These are phyloP conservation scores for Ammodytes dubius DNA, from an alignment of 2,113 vertebrate genomes.

Conservation along the genomic window DNA sequence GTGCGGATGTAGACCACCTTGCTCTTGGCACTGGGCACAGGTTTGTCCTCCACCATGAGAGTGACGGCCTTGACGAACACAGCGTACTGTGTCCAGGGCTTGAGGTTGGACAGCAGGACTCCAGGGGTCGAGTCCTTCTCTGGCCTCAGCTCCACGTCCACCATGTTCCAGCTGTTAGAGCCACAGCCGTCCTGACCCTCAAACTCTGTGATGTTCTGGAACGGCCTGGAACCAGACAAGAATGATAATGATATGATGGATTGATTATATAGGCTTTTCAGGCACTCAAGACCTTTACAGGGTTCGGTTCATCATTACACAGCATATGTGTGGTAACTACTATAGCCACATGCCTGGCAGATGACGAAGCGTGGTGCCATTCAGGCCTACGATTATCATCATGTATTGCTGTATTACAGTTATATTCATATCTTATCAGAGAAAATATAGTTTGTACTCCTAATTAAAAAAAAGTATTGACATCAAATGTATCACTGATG, in stretches of 20 bases:
- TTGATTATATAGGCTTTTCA: too few species aligned
- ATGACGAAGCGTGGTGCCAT: too few species aligned
- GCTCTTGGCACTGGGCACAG: slow-evolving; percentile 93
- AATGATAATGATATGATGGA: too few species aligned
- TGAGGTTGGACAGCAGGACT: slow-evolving; percentile 89
- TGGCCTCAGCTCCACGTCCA: slow-evolving; percentile 93
- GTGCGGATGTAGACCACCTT: slow-evolving; percentile 97
- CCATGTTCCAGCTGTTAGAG: slow-evolving; percentile 99
- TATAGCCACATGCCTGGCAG: too few species aligned
- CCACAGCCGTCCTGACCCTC: slow-evolving; percentile 96
- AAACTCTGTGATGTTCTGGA: slow-evolving; percentile 94
- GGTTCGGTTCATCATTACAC: too few species aligned
- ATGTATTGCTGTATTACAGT: neutral
- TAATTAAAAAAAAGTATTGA: neutral
- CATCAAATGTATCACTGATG: neutral
- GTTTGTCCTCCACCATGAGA: slow-evolving; percentile 92
- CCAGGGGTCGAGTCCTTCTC: slow-evolving; percentile 92
- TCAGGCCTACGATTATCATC: too few species aligned
- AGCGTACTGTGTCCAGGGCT: slow-evolving; percentile 97
- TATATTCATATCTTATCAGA: neutral
- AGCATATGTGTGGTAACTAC: too few species aligned
- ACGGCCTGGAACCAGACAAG: slow-evolving; percentile 64
- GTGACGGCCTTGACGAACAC: slow-evolving; percentile 97
- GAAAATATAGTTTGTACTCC: too few species aligned
- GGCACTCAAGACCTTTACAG: too few species aligned